Evolutionary conservation across 2,113 vertebrate species (phyloP).

Genomic region (Hylia prasina): DNA sequence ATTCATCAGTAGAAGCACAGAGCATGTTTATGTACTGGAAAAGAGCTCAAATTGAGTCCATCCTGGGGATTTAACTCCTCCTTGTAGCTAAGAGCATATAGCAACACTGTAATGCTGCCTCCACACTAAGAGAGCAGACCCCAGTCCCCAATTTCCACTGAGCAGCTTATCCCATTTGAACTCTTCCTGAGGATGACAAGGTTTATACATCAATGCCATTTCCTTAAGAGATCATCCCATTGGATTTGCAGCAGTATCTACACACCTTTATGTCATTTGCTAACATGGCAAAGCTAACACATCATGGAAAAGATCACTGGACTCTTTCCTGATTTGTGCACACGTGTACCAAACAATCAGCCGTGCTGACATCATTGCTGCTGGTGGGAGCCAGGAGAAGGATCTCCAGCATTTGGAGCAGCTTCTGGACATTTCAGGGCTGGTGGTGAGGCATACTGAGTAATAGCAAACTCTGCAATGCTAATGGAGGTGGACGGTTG

Average conservation of each 20-base stretch:
- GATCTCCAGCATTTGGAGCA: not conserved
- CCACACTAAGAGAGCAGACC: not conserved
- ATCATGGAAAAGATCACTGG: not conserved
- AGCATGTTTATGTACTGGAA: not conserved
- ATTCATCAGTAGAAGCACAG: not conserved
- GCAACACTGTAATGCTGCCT: not conserved
- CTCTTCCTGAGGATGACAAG: not conserved
- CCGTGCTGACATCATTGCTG: fast-evolving
- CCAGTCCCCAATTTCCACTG: not conserved
- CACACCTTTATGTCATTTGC: not conserved
- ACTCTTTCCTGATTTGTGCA: not conserved
- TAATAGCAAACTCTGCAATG: not conserved
- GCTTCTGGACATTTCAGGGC: not conserved
- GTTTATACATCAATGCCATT: not conserved
- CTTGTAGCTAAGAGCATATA: not conserved
- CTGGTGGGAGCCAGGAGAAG: not conserved
- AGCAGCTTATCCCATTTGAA: not conserved
- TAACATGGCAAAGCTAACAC: not conserved
- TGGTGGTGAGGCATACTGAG: not conserved
- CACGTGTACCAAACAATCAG: not conserved
- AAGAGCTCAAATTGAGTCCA: not conserved
- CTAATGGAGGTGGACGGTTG: not conserved
- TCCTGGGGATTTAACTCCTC: not conserved
- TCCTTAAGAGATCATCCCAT: not conserved
- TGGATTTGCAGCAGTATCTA: not conserved